Percentiles rank a stretch among this genome's conserved stretches.
Conservation (phyloP, 2,888 invertebrate species). For the Baronia brevicornis region DNA sequence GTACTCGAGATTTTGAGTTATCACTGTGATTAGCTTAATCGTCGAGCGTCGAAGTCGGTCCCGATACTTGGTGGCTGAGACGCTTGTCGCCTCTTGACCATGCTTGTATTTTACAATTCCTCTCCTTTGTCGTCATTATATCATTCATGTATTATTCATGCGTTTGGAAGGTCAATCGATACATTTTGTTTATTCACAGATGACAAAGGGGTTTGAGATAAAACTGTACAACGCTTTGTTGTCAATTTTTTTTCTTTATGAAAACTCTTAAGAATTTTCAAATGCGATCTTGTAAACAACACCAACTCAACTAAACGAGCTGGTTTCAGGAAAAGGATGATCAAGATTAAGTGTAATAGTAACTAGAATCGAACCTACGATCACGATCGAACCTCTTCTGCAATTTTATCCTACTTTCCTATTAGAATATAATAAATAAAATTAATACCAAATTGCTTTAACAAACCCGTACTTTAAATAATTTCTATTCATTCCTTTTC, state of each 20-base stretch:
- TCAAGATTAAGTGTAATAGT: too few relatives aligned
- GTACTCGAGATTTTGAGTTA: slow-evolving; percentile 47
- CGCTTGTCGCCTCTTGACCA: slow-evolving; percentile 34
- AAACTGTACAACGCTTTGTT: slow-evolving; percentile 14
- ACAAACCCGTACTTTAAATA: too few relatives aligned
- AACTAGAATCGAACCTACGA: too few relatives aligned
- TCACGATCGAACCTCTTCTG: too few relatives aligned
- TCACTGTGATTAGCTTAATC: slow-evolving; percentile 61
- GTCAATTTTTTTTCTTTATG: slow-evolving; percentile 4
- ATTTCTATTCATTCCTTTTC: too few relatives aligned
- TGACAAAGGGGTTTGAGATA: slow-evolving; percentile 22
- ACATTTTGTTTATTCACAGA: slow-evolving; percentile 27
- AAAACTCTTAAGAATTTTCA: too few relatives aligned
- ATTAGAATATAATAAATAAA: too few relatives aligned
- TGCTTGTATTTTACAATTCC: slow-evolving; percentile 43
- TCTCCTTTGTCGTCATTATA: slow-evolving; percentile 46
- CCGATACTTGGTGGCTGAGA: slow-evolving; percentile 33
- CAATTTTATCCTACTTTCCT: too few relatives aligned
- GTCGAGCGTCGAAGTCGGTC: slow-evolving; percentile 31
- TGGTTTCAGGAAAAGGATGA: too few relatives aligned
- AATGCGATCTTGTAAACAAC: too few relatives aligned
- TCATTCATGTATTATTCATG: slow-evolving; percentile 28
- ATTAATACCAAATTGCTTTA: too few relatives aligned
- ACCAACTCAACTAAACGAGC: background rate
- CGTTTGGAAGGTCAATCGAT: slow-evolving; percentile 37